phyloP scores from a whole-genome alignment of 2,888 invertebrate species.

The Azorinus chamasolen region DNA sequence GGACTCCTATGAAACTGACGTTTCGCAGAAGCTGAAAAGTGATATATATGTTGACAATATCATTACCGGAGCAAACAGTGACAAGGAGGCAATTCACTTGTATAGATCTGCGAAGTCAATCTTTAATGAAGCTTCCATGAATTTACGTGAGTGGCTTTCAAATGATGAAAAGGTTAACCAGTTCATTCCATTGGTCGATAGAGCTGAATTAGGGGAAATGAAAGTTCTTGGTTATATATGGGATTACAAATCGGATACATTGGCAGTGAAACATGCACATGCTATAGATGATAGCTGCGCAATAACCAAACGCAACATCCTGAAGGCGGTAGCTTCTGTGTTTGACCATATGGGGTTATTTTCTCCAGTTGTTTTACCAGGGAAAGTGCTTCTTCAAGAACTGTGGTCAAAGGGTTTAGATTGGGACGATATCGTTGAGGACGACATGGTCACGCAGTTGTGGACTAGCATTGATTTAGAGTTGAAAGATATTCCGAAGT shows the following conservation, averaged over 20 bases:
- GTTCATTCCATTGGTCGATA: neutral
- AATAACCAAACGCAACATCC: slow-evolving; percentile 8
- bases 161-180: slow-evolving; percentile 15
- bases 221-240: slow-evolving; percentile 33
- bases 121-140: slow-evolving; percentile 34
- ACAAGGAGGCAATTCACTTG: slow-evolving; percentile 11
- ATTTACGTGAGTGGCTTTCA: slow-evolving; percentile 40
- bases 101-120: slow-evolving; percentile 29
- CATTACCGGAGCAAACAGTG: slow-evolving; percentile 24
- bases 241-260: slow-evolving; percentile 12
- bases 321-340: slow-evolving; percentile 11
- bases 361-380: slow-evolving; percentile 4
- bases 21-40: slow-evolving; percentile 21
- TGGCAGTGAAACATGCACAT: neutral
- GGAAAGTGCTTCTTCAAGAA: slow-evolving; percentile 19
- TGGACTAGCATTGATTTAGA: slow-evolving; percentile 1
- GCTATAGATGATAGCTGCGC: neutral
- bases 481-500: neutral
- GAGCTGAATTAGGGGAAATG: neutral
- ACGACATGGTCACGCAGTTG: neutral
- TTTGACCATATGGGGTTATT: slow-evolving; percentile 25
- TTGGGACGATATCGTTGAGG: slow-evolving; percentile 11
- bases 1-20: slow-evolving; percentile 10
- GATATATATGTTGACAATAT: slow-evolving; percentile 43
- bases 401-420: slow-evolving; percentile 14